phyloP scores from a whole-genome alignment of 1,140 invertebrate genomes.

The Pentalonia nigronervosa region DNA sequence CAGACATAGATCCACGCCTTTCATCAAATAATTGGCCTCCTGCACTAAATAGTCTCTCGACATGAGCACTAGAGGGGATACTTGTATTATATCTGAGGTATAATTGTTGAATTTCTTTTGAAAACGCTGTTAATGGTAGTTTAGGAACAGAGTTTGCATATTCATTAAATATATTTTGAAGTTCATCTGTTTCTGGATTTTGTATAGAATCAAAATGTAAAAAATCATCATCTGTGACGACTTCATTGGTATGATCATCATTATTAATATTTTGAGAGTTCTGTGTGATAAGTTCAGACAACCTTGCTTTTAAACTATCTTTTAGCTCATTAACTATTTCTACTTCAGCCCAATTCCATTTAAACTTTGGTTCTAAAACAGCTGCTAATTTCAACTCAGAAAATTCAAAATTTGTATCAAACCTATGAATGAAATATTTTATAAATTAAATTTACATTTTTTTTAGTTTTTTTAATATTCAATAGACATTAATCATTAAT shows the following conservation, averaged over 20 bases:
- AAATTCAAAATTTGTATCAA: neutral
- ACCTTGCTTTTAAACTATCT: neutral
- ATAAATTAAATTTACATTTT: neutral
- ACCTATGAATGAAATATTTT: neutral
- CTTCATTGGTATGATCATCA: no score
- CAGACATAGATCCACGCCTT: neutral
- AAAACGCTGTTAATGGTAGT: neutral
- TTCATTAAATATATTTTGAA: neutral
- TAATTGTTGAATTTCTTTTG: neutral
- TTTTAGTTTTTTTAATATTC: neutral
- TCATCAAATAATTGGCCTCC: neutral
- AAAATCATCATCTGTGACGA: no score
- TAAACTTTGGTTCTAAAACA: neutral
- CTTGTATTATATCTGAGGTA: neutral
- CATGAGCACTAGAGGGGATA: neutral
- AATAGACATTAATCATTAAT: neutral
- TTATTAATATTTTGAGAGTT: no score
- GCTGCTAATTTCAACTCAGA: neutral
- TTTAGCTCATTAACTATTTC: neutral
- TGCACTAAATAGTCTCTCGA: neutral
- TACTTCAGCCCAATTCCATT: conserved; percentile 3
- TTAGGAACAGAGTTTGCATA: conserved; percentile 10
- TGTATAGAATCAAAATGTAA: no score
- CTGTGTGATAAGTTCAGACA: neutral
- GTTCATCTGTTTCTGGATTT: no score